Evolutionary conservation across 2,797 vertebrate genomes (phyloP).

Genomic region (Mionectes olivaceus): DNA sequence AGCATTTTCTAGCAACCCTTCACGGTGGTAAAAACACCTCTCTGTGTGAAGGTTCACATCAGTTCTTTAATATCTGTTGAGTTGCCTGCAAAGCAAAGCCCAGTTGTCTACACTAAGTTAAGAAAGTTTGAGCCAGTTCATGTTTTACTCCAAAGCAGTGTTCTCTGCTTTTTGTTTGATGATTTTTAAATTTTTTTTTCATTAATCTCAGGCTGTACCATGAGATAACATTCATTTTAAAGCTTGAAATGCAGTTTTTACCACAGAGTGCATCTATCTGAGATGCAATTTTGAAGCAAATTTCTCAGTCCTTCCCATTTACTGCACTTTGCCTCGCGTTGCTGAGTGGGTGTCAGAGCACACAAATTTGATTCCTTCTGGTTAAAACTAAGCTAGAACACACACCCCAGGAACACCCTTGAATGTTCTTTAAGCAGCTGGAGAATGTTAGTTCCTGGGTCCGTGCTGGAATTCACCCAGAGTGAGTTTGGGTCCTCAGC

Average conservation of each 20-base stretch:
- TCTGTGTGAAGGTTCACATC: background rate
- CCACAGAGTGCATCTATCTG: background rate
- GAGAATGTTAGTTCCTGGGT: background rate
- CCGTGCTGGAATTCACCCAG: background rate
- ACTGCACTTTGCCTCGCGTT: background rate
- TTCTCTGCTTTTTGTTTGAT: background rate
- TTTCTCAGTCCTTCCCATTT: background rate
- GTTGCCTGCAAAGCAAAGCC: background rate
- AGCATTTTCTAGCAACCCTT: background rate
- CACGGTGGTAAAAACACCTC: background rate
- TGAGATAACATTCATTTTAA: background rate
- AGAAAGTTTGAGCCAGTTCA: background rate
- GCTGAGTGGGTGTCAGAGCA: background rate
- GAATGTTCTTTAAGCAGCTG: background rate
- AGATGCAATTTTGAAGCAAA: background rate
- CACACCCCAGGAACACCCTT: background rate
- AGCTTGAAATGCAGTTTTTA: background rate
- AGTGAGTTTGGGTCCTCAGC: background rate
- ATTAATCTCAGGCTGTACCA: background rate
- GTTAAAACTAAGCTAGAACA: background rate
- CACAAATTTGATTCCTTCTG: background rate
- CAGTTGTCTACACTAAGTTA: background rate
- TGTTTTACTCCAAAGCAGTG: background rate
- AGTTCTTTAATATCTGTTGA: background rate
- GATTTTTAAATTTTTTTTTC: background rate